Percentiles rank a stretch among this genome's conserved stretches.
These are phyloP conservation scores for Silurus aristotelis DNA, from an alignment of 2,797 vertebrate species.

Conservation along the genomic window DNA sequence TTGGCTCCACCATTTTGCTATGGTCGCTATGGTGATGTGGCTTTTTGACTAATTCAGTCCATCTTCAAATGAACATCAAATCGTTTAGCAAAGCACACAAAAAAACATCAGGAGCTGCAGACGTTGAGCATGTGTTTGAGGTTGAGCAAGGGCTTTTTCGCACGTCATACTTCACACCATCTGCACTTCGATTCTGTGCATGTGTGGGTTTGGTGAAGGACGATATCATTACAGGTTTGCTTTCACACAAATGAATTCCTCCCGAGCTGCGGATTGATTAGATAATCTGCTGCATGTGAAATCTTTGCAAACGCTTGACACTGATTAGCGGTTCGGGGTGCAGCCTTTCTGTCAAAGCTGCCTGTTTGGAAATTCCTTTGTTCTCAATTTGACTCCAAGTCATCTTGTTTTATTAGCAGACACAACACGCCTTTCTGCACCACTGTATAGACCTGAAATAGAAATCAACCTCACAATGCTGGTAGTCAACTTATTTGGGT, in stretches of 20 bases:
- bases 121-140: neutral
- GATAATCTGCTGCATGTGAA: conserved; percentile 6
- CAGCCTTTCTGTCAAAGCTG: conserved; percentile 28
- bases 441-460: neutral
- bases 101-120: neutral
- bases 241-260: conserved; percentile 15
- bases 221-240: conserved; percentile 13
- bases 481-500: neutral
- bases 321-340: conserved; percentile 19
- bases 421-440: conserved; percentile 5
- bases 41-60: neutral
- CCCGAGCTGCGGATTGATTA: conserved; percentile 9
- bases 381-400: neutral
- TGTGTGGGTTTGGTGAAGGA: neutral
- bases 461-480: neutral
- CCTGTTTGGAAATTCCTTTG: conserved; percentile 13
- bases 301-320: conserved; percentile 10
- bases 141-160: neutral
- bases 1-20: neutral
- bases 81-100: neutral
- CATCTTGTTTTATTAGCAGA: conserved; percentile 1
- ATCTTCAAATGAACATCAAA: neutral
- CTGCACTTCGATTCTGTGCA: neutral
- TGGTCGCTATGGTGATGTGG: neutral
- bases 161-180: neutral